Percentiles rank a stretch among this genome's conserved stretches.
Conservation (phyloP, 30 jellyfish, hydroid and myxozoan genomes). For the Hydractinia echinata region DNA sequence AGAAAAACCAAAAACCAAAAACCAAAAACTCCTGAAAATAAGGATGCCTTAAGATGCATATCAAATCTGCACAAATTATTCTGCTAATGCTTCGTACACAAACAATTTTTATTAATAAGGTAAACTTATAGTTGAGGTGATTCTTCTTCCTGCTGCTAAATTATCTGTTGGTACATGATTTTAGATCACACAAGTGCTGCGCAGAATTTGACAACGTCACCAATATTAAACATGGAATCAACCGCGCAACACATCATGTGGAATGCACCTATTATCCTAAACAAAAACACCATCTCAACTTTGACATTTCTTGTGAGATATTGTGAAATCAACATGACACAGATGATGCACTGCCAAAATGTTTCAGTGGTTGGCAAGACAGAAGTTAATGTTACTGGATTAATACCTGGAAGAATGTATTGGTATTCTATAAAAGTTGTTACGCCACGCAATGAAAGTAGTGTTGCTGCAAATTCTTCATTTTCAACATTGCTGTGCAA, state of each 20-base stretch:
- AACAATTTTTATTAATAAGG: no score
- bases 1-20: no score
- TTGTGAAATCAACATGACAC: background rate
- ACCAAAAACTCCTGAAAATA: no score
- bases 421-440: background rate
- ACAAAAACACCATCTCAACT: background rate
- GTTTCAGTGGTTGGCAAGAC: constrained; percentile 5
- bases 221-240: constrained; percentile 5
- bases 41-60: no score
- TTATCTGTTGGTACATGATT: no score
- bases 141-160: no score
- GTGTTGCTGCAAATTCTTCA: background rate
- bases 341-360: background rate
- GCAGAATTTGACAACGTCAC: background rate
- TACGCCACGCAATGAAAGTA: background rate
- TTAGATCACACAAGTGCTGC: constrained; percentile 1
- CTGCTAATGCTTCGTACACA: no score
- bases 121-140: no score
- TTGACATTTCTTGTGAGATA: background rate
- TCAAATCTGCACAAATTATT: no score
- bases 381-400: background rate
- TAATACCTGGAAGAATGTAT: background rate
- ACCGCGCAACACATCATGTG: background rate
- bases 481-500: background rate
- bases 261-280: background rate